Percentiles rank a stretch among this genome's conserved stretches.
phyloP scores from a whole-genome alignment of 2,797 vertebrate species.

The Microctenopoma steveboyesi region DNA sequence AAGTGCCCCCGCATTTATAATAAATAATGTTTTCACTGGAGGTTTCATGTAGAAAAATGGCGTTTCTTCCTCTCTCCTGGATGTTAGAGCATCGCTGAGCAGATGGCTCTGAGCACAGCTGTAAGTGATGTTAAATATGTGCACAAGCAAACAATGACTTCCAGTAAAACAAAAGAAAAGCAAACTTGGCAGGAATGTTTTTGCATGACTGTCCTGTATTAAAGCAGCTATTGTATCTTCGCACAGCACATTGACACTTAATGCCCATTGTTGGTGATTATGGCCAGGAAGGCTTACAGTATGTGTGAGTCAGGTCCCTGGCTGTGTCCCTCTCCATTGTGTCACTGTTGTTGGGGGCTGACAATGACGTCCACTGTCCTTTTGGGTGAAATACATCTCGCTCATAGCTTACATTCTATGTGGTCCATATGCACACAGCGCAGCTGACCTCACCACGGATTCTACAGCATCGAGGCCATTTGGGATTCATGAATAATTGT shows the following conservation, averaged over 20 bases:
- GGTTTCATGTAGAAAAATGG: not conserved
- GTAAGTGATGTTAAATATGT: not conserved
- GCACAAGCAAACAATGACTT: not conserved
- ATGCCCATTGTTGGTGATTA: conserved; percentile 59
- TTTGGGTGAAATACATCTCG: conserved; percentile 53
- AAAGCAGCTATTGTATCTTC: conserved; percentile 59
- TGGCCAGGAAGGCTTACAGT: conserved; percentile 67
- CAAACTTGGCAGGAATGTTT: conserved; percentile 5
- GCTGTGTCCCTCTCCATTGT: conserved; percentile 80
- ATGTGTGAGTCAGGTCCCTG: conserved; percentile 74
- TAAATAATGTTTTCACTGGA: no score
- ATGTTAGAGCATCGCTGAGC: not conserved
- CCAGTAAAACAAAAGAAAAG: conserved; percentile 26
- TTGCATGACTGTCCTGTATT: conserved; percentile 2
- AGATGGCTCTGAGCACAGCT: not conserved
- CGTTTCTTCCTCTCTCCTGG: not conserved
- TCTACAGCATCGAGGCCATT: conserved; percentile 55
- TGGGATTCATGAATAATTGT: conserved; percentile 70
- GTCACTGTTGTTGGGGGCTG: conserved; percentile 39
- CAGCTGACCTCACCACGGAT: conserved; percentile 54
- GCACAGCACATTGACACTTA: conserved; percentile 52
- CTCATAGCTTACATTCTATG: conserved; percentile 71
- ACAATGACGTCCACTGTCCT: conserved; percentile 77
- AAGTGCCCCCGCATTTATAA: no score
- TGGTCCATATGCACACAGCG: conserved; percentile 54